Percentiles rank a stretch among this genome's conserved stretches.
These are phyloP conservation scores for Subacronicta megacephala DNA, from an alignment of 2,888 invertebrate genomes.

Conservation along the genomic window DNA sequence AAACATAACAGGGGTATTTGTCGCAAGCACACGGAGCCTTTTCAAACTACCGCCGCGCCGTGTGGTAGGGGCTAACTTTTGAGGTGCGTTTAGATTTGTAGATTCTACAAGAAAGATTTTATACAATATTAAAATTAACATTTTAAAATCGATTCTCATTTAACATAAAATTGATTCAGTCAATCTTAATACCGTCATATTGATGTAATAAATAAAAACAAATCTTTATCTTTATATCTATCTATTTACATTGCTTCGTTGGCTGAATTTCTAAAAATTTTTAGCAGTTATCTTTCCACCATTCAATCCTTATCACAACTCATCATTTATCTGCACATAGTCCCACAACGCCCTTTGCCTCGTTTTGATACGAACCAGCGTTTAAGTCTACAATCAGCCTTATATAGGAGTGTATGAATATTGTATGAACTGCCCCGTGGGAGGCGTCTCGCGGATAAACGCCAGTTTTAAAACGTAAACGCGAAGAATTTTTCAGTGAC, in stretches of 20 bases:
- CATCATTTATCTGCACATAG: conserved; percentile 25
- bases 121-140: too few relatives aligned
- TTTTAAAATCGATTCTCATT: too few relatives aligned
- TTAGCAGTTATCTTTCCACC: not conserved
- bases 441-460: conserved; percentile 77
- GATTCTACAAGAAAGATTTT: not conserved
- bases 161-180: too few relatives aligned
- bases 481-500: conserved; percentile 73
- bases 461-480: conserved; percentile 79
- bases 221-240: not conserved
- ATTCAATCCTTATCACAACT: conserved; percentile 30
- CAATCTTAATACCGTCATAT: too few relatives aligned
- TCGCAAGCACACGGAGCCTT: conserved; percentile 66
- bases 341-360: conserved; percentile 39
- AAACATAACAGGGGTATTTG: conserved; percentile 79
- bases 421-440: conserved; percentile 81
- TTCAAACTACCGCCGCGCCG: conserved; percentile 44
- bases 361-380: conserved; percentile 49
- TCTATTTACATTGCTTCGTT: not conserved
- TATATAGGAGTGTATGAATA: conserved; percentile 77
- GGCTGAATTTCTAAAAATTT: not conserved
- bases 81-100: conserved; percentile 20
- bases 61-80: conserved; percentile 35
- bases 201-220: too few relatives aligned
- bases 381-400: conserved; percentile 67